These are phyloP conservation scores for Trichosurus vulpecula DNA, from an alignment of 2,797 vertebrate genomes.

Conservation along the genomic window DNA sequence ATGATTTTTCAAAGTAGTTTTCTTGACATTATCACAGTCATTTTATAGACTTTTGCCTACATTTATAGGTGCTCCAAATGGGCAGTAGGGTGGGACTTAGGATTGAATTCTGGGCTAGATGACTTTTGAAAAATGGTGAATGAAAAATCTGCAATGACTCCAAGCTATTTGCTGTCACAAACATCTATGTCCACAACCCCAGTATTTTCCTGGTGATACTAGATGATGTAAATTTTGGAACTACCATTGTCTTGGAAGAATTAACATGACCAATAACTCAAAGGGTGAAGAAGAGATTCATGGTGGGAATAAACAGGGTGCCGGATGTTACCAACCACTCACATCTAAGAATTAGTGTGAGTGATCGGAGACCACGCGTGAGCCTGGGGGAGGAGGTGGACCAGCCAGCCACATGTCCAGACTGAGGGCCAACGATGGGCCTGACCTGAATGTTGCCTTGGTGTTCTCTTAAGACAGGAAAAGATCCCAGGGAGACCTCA, in stretches of 20 bases:
- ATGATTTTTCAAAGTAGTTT: neutral
- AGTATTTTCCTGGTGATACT: neutral
- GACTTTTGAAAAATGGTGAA: neutral
- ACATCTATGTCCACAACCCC: neutral
- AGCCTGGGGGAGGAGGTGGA: neutral
- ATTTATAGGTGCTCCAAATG: neutral
- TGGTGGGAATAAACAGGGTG: neutral
- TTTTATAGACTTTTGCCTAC: neutral
- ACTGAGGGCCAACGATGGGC: neutral
- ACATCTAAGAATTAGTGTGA: neutral
- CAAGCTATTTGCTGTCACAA: neutral
- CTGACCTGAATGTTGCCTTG: neutral
- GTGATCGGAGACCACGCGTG: neutral
- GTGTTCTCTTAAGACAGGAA: neutral
- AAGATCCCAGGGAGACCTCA: neutral
- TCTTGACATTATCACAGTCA: neutral
- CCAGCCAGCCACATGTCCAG: neutral
- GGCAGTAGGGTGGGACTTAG: neutral
- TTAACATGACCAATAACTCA: neutral
- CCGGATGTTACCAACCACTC: neutral
- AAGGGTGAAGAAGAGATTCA: neutral
- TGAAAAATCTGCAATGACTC: neutral
- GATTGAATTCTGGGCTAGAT: neutral
- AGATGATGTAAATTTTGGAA: neutral
- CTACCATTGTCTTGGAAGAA: neutral